These are phyloP conservation scores for Serripes groenlandicus DNA, from an alignment of 2,888 invertebrate species.

Conservation along the genomic window DNA sequence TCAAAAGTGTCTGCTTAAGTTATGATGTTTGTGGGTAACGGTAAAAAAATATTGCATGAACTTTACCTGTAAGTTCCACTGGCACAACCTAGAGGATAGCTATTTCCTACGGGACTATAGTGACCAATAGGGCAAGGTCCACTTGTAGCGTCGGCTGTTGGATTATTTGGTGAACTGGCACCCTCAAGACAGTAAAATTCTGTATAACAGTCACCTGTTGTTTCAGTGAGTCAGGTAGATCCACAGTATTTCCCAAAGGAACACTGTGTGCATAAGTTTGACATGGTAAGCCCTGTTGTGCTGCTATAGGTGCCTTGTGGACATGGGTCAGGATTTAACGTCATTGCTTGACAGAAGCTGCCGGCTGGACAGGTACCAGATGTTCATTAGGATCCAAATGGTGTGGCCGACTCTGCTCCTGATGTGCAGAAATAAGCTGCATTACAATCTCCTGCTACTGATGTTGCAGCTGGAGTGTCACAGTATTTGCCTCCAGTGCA, in stretches of 20 bases:
- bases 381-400: conserved; percentile 75
- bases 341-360: conserved; percentile 77
- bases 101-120: conserved; percentile 84
- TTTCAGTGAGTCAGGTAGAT: conserved; percentile 77
- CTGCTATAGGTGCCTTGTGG: conserved; percentile 80
- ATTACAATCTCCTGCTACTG: conserved; percentile 76
- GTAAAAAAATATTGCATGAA: too few species aligned
- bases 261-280: conserved; percentile 69
- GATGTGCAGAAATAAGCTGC: conserved; percentile 80
- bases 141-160: conserved; percentile 79
- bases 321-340: conserved; percentile 78
- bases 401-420: conserved; percentile 79
- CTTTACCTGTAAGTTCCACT: conserved; percentile 77
- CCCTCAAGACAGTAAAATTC: conserved; percentile 81
- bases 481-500: conserved; percentile 84
- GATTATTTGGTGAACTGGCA: conserved; percentile 77
- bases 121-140: conserved; percentile 82
- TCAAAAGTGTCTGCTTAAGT: too few species aligned
- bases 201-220: conserved; percentile 80
- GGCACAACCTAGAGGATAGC: conserved; percentile 77
- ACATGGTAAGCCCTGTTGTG: conserved; percentile 75
- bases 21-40: too few species aligned
- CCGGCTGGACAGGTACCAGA: conserved; percentile 84
- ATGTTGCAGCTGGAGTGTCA: conserved; percentile 73
- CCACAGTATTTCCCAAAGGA: conserved; percentile 81